Base-by-base conservation (phyloP, 2,888 invertebrate species). In the Neoascia interrupta region DNA sequence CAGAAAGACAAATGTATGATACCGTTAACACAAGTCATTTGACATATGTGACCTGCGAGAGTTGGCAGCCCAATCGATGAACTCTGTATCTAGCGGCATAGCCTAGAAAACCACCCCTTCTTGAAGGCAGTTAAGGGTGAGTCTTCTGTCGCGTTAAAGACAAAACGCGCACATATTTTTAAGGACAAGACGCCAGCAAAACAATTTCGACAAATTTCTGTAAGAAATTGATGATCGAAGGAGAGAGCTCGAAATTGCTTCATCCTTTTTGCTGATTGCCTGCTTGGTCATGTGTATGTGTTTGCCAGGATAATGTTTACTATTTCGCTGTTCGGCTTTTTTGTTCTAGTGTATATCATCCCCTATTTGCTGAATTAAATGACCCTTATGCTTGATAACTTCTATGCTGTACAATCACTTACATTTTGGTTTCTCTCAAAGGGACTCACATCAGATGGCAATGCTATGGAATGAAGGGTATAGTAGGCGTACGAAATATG, bases 331-430 rank as follows among this genome's bases (percentile, higher is more conserved):
- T 45, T 23, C 34, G 54, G 63, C 31, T 66, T 56, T 47, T 47
- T 56, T 45, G 60, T 43, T 43, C 23, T 26, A 13, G 10, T 41
- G 37, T 73, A 41, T 73, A 41, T 66, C 66, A 66, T 79, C 79
- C 79, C 79, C 54, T 79, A 79, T 79, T 79, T 79, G 68, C 73
- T 68, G 79, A 73, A 79, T 73, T 79, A 79, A 79, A 79, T 79
- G 79, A 79, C 79, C 79, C 79, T 79, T 79, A 79, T 79, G 66
- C 19, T 68, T 41, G 73, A 73, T 73, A 61, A 66, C 49, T 73
- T 73, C 66, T 53, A 66, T 51, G 79, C 68, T 61, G 54, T 54
- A 47, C 73, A 73, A 73, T 79, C 68, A 79, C 73, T 73, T 73
- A 66, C 8, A 41, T 3, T 64, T 58, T 15, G 47, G 60, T 54